Evolutionary conservation across 2,113 vertebrate species (phyloP).

Genomic region (Amblyopsis rosae): DNA sequence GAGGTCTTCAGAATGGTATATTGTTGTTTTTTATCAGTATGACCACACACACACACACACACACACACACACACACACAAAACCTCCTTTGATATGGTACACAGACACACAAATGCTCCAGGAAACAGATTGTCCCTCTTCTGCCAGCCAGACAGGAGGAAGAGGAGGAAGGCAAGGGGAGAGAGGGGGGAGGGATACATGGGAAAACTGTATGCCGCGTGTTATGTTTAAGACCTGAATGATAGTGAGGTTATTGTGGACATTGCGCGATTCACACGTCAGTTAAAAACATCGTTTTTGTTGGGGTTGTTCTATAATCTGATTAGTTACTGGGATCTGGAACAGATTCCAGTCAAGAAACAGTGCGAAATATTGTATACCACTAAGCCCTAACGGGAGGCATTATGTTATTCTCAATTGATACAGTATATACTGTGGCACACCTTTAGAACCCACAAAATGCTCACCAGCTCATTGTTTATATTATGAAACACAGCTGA

Average conservation of each 20-base stretch:
- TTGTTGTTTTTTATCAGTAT: background rate
- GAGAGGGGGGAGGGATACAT: background rate
- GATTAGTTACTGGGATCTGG: no score
- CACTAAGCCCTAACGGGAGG: no score
- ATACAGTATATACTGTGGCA: no score
- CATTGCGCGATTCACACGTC: background rate
- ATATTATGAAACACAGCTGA: no score
- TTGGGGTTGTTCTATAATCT: no score
- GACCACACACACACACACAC: background rate
- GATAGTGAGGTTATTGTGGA: background rate
- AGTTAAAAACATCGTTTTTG: no score
- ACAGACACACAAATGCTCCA: constrained; percentile 11
- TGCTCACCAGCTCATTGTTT: no score
- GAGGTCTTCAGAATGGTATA: background rate
- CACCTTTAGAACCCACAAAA: no score
- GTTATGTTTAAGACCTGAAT: background rate
- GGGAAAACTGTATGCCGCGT: background rate
- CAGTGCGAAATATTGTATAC: no score
- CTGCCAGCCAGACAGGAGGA: constrained; percentile 14
- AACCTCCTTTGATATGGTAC: background rate
- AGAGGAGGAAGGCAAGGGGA: constrained; percentile 9
- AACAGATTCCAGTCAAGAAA: no score
- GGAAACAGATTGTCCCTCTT: constrained; percentile 12
- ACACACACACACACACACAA: no score
- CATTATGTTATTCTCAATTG: no score